Base-by-base conservation (phyloP, 2,113 vertebrate genomes). In the Onychorhynchus coronatus region DNA sequence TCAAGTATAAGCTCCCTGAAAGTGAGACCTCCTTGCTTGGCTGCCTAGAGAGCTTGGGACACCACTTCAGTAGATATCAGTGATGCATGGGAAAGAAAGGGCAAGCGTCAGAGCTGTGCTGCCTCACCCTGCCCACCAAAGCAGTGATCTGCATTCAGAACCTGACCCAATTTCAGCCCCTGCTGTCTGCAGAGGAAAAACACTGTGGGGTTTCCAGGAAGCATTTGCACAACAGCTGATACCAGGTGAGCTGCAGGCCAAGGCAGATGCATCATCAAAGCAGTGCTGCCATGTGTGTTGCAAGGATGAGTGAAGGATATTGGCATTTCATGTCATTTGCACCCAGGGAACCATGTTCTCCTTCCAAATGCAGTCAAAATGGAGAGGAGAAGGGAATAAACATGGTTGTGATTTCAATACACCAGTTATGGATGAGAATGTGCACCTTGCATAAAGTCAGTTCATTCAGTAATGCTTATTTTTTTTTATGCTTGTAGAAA, bases 41-140 rank as follows among this genome's bases (percentile, higher is more conserved):
- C 33, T 0, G 0, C 20, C 31, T n/a, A 31, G 15, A 18, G 35
- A 44, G 24, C 52, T 8, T 9, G 30, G 59, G 52, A 21, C 1
- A 2, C 41, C 37, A 22, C 2, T 3, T 52, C 31, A 41, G 37
- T 6, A 18, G 28, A 23, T 37, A 11, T 8, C 23, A 33, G 79
- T 2, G 47, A 16, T 35, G 33, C 4, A 3, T 14, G 30, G 55
- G 59, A 50, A 74, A 55, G 55, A 80, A 66, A 59, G 55, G 59
- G 35, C 8, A 12, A 58, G 44, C n/a, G 12, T 8, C 0, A 0
- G 47, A 52, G 56, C 23, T 3, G 13, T 0, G 1, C 47, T 33
- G 52, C 81, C 39, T 9, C 50, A 67, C 15, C 23, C 49, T 93
- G 81, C 59, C 65, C 70, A 67, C 56, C 3, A 5, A 50, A 79